phyloP scores from a whole-genome alignment of 2,797 vertebrate species.

The Fratercula arctica region DNA sequence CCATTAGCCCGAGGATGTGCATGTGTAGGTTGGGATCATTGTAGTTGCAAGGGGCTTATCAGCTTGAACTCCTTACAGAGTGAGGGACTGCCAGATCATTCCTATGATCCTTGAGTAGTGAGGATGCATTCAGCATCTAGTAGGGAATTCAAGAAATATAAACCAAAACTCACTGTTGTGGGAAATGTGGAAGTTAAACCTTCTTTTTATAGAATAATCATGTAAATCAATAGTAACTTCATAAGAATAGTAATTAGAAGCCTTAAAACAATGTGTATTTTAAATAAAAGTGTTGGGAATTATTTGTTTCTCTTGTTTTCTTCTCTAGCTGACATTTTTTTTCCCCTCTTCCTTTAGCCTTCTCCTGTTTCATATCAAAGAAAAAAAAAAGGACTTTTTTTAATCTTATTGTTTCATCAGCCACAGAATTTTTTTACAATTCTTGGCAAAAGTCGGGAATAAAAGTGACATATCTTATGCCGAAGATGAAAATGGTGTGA shows the following conservation, averaged over 20 bases:
- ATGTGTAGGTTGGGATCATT: neutral
- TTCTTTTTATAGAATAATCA: neutral
- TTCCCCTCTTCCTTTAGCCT: neutral
- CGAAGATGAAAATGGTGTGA: neutral
- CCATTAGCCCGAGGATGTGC: accelerated
- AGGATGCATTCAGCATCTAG: neutral
- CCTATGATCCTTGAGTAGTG: neutral
- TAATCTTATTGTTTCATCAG: neutral
- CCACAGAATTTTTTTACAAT: neutral
- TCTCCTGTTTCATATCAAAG: neutral
- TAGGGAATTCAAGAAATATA: neutral
- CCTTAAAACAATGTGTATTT: neutral
- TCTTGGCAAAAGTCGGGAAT: neutral
- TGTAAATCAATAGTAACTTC: neutral
- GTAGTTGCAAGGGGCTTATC: neutral
- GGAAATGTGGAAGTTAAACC: neutral
- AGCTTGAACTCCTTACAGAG: neutral
- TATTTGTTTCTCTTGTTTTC: neutral
- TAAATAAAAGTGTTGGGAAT: neutral
- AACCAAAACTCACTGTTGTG: neutral
- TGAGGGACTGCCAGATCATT: neutral
- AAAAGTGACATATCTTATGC: neutral
- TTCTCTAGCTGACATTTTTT: neutral
- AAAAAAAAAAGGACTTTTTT: neutral
- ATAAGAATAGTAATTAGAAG: neutral